Base-by-base conservation (phyloP, 2,113 vertebrate genomes). In the Xyliphius kryptos region DNA sequence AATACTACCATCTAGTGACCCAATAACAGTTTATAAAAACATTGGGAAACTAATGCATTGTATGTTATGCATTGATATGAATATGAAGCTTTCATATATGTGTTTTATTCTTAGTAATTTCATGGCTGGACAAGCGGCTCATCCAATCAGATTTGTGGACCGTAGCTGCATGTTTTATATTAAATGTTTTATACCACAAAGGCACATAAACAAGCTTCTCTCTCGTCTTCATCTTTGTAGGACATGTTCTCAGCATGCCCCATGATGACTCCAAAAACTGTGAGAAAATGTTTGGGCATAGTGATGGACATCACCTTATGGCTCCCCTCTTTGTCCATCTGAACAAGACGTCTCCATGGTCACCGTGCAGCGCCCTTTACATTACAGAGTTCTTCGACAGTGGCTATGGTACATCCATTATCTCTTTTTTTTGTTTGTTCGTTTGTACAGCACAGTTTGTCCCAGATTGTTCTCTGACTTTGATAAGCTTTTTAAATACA, bases 211-310 rank as follows among this genome's bases (percentile, higher is more conserved):
- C 12, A 9, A n/a, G 51, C 21, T 59, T 3, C 0, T 13, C 13
- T 50, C 26, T 1, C 60, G 55, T 51, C 62, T 5, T 44, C 15
- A 32, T n/a, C n/a, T n/a, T 36, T 50, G 17, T 74, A 99, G 96
- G 95, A 13, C 96, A 99, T 0, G 93, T 98, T 41, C 82, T 99
- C 79, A 95, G 94, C 73, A 99, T 99, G 91, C 92, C 91, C 12
- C 96, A 99, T 0, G 96, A 99, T 0, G 92, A 98, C 80, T 96
- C 92, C 66, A 97, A 90, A 76, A 91, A 86, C 63, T 99, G 96
- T 0, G 81, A 90, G 69, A 81, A 80, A 71, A 77, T 90, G 59
- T 97, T 97, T 0, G 94, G 92, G 12, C 81, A 90, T 46, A 83
- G 92, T 0, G 87, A 86, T 37, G 82, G 83, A 47, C 87, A 91